A percentile compares a stretch with the other conserved stretches of the same genome.
Conservation (phyloP, 2,888 invertebrate genomes). For the Spicauda simplicius region DNA sequence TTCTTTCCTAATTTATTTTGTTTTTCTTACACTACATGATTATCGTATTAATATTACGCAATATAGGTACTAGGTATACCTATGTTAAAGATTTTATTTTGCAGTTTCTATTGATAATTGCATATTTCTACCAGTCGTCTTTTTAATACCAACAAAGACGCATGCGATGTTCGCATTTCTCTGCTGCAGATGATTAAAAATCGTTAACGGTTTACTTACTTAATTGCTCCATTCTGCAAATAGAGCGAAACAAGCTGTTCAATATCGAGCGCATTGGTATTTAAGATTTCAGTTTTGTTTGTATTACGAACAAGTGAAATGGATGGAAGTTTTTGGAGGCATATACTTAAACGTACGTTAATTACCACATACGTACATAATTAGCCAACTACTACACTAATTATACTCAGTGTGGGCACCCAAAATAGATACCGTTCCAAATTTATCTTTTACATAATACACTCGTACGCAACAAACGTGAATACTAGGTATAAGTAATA, state of each 20-base stretch:
- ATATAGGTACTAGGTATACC: no score
- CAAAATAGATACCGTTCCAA: no score
- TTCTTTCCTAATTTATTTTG: no score
- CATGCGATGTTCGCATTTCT: constrained; percentile 30
- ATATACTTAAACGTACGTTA: background rate
- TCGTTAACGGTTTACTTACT: constrained; percentile 56
- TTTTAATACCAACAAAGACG: constrained; percentile 2
- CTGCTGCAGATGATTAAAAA: constrained; percentile 51
- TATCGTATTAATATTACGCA: no score
- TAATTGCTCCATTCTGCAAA: constrained; percentile 62
- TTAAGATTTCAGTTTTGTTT: constrained; percentile 15
- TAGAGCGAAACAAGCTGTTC: constrained; percentile 61
- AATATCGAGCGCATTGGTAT: constrained; percentile 42
- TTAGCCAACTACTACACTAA: no score
- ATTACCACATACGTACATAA: no score
- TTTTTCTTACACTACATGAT: no score
- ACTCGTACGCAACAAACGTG: no score
- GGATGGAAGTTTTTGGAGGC: background rate
- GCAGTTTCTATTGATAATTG: background rate
- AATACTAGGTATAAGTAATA: no score
- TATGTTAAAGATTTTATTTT: no score
- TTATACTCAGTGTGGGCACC: no score
- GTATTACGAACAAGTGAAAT: constrained; percentile 1
- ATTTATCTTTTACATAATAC: no score
- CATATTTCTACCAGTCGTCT: background rate